Evolutionary conservation across 2,113 vertebrate species (phyloP).

Genomic region (Dendropsophus ebraccatus): DNA sequence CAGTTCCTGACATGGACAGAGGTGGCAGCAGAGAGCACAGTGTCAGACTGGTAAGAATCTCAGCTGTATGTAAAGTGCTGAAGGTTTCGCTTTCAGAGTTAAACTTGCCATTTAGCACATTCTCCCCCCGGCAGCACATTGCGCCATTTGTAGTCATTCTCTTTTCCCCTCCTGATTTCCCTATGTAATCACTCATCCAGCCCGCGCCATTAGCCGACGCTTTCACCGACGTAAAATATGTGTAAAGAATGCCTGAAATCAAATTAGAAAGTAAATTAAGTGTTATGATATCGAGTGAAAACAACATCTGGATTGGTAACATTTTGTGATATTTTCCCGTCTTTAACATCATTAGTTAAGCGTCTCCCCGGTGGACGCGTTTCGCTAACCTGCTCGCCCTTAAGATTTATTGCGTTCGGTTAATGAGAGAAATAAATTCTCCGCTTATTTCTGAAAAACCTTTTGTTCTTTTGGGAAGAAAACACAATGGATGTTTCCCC

Average conservation of each 20-base stretch:
- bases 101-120: too few relatives aligned
- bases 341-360: conserved; percentile 10
- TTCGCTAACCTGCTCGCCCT: conserved; percentile 35
- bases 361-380: conserved; percentile 15
- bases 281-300: conserved; percentile 27
- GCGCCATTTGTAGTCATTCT: too few relatives aligned
- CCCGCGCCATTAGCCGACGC: neutral
- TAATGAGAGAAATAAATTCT: conserved; percentile 56
- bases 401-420: conserved; percentile 41
- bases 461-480: conserved; percentile 36
- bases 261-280: conserved; percentile 1
- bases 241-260: neutral
- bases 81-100: too few relatives aligned
- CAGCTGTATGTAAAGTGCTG: too few relatives aligned
- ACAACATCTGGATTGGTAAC: conserved; percentile 39
- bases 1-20: too few relatives aligned
- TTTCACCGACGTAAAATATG: neutral
- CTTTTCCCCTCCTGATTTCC: neutral
- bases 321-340: neutral
- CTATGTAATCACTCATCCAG: neutral
- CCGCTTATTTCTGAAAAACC: conserved; percentile 39
- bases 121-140: too few relatives aligned
- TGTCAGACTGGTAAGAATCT: too few relatives aligned
- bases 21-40: too few relatives aligned
- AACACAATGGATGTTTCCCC: neutral